These are phyloP conservation scores for Patagioenas fasciata DNA, from an alignment of 2,113 vertebrate species.

Conservation along the genomic window DNA sequence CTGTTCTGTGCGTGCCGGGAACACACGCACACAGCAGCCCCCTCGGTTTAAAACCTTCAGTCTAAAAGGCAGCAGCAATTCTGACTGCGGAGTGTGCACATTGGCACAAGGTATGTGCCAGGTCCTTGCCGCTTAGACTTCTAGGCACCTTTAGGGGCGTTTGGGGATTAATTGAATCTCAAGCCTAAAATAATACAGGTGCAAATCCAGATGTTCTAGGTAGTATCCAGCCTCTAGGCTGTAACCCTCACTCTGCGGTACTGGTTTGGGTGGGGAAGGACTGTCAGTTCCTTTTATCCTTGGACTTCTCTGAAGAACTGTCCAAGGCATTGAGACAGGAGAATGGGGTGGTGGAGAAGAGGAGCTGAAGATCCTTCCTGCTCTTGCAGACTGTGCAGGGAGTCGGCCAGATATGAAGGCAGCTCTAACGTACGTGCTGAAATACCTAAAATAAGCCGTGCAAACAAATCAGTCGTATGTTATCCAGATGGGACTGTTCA, in stretches of 20 bases:
- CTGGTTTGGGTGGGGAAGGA: not conserved
- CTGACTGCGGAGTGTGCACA: not conserved
- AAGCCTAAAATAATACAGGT: not conserved
- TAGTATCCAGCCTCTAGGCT: not conserved
- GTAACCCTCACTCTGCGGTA: not conserved
- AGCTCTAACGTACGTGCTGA: conserved; percentile 4
- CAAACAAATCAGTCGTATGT: conserved; percentile 56
- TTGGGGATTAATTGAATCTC: not conserved
- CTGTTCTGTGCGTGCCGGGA: not conserved
- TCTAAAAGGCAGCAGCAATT: not conserved
- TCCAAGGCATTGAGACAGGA: not conserved
- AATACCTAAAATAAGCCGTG: conserved; percentile 61
- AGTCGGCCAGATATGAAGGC: not conserved
- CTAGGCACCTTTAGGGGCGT: not conserved
- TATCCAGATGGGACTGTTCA: conserved; percentile 62
- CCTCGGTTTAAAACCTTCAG: not conserved
- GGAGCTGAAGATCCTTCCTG: not conserved
- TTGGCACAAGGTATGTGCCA: not conserved
- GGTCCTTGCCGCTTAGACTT: not conserved
- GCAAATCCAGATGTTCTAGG: not conserved
- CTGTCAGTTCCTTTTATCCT: not conserved
- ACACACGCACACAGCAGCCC: accelerated
- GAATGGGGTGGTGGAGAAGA: not conserved
- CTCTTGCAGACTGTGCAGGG: not conserved
- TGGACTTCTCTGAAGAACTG: not conserved